Percentiles rank a stretch among this genome's conserved stretches.
Evolutionary conservation across 2,797 vertebrate species (phyloP).

Genomic region (Pantherophis vulpinus): DNA sequence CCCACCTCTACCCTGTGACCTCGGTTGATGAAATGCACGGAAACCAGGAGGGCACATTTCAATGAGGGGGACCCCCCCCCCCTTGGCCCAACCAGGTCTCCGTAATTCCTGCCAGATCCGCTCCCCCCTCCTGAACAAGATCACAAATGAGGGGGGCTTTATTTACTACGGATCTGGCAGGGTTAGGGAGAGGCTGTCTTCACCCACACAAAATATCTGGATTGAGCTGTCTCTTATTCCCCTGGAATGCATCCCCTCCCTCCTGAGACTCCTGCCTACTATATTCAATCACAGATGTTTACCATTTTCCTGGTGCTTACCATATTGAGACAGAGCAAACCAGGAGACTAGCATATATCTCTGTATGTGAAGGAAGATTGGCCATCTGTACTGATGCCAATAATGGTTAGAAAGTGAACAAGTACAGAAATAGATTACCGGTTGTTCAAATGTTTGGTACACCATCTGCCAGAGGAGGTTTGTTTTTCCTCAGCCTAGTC

Average conservation of each 20-base stretch:
- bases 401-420: slow-evolving; percentile 21
- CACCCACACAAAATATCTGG: neutral
- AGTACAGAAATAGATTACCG: slow-evolving; percentile 7
- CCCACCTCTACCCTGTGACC: too few species aligned
- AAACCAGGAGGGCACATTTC: too few species aligned
- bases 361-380: neutral
- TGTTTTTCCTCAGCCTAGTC: neutral
- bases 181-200: neutral
- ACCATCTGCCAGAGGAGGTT: slow-evolving; percentile 10
- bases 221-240: neutral
- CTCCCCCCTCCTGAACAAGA: too few species aligned
- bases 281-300: neutral
- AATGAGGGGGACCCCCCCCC: too few species aligned
- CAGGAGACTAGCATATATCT: neutral
- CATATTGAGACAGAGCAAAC: neutral
- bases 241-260: neutral
- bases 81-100: too few species aligned
- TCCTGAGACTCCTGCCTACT: neutral
- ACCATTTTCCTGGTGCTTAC: neutral
- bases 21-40: too few species aligned
- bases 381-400: slow-evolving; percentile 20
- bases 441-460: slow-evolving; percentile 18
- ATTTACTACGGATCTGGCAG: too few species aligned
- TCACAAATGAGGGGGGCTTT: too few species aligned
- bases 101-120: too few species aligned